Evolutionary conservation across 2,888 invertebrate genomes (phyloP).

Genomic region (Pandemis corylana): DNA sequence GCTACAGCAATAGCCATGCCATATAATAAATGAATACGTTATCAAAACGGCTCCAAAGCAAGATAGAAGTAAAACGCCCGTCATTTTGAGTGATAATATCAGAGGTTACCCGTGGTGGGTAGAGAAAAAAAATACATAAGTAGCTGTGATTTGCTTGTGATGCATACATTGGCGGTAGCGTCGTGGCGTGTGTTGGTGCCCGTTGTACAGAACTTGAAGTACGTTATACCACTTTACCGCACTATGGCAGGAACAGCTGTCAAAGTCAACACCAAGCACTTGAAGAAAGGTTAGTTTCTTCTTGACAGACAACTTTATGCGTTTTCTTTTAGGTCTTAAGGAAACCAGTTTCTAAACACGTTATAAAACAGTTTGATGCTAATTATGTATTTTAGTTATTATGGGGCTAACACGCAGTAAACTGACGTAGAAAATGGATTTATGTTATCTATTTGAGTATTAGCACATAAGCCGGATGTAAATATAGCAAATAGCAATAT

Average conservation of each 20-base stretch:
- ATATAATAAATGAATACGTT: conserved; percentile 13
- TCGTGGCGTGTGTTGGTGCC: conserved; percentile 55
- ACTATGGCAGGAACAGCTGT: conserved; percentile 62
- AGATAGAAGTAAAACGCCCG: conserved; percentile 16
- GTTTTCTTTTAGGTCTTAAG: neutral
- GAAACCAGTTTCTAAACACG: neutral
- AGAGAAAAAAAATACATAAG: neutral
- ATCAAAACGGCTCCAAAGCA: conserved; percentile 28
- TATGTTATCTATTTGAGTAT: no score
- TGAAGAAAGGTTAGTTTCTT: conserved; percentile 66
- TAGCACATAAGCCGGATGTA: no score
- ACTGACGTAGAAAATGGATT: neutral
- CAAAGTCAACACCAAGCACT: conserved; percentile 70
- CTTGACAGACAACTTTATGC: neutral
- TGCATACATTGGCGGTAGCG: conserved; percentile 52
- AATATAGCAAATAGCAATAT: no score
- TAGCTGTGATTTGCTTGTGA: conserved; percentile 29
- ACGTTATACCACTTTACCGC: conserved; percentile 58
- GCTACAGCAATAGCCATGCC: neutral
- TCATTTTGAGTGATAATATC: conserved; percentile 20
- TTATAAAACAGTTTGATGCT: neutral
- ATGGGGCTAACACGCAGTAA: neutral
- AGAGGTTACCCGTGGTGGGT: neutral
- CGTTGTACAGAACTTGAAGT: conserved; percentile 59
- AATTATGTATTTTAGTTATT: neutral